These are phyloP conservation scores for Cyclophora punctaria DNA, from an alignment of 2,888 invertebrate species.

Conservation along the genomic window DNA sequence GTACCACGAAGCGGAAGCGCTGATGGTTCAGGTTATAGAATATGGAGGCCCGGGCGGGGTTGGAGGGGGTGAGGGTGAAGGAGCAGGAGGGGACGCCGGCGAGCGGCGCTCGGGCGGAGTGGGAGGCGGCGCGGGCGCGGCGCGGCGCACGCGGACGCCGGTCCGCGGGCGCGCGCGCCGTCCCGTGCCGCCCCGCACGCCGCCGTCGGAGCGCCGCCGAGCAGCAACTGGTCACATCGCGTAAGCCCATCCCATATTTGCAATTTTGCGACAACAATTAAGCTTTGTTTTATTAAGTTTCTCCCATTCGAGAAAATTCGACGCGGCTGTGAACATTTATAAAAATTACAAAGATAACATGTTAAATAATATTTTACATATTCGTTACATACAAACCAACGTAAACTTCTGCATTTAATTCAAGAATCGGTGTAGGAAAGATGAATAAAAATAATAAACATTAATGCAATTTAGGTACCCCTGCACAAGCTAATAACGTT, in stretches of 20 bases:
- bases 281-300: constrained; percentile 63
- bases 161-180: constrained; percentile 45
- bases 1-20: constrained; percentile 68
- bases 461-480: no score
- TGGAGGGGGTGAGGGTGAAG: constrained; percentile 18
- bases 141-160: constrained; percentile 19
- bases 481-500: no score
- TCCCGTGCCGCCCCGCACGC: constrained; percentile 67
- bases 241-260: constrained; percentile 81
- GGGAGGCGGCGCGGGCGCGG: constrained; percentile 64
- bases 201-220: constrained; percentile 49
- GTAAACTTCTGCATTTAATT: no score
- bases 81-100: constrained; percentile 47
- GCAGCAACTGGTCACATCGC: constrained; percentile 82
- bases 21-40: constrained; percentile 27
- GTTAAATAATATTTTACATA: constrained; percentile 8
- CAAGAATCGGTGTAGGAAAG: no score
- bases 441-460: no score
- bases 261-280: constrained; percentile 74
- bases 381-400: not conserved
- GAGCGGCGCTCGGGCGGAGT: constrained; percentile 57
- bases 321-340: constrained; percentile 72
- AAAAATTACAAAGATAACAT: constrained; percentile 43
- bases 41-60: constrained; percentile 15
- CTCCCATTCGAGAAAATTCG: constrained; percentile 53